Evolutionary conservation across 2,797 vertebrate genomes (phyloP).

Genomic region (Scomberomorus guttatus): DNA sequence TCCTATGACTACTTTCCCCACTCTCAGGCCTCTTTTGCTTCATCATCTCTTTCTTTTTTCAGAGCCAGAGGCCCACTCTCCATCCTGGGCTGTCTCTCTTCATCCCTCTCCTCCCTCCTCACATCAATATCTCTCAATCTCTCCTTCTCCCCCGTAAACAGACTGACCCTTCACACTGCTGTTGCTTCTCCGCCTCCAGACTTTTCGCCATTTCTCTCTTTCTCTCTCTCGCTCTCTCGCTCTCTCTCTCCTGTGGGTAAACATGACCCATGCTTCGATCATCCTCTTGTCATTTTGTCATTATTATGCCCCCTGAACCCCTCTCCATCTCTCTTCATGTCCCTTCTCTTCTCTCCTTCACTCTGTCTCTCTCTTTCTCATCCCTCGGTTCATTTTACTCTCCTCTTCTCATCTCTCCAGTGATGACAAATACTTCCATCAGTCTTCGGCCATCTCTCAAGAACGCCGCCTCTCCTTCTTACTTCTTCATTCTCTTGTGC

Average conservation of each 20-base stretch:
- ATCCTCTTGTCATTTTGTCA: conserved; percentile 81
- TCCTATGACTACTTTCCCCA: conserved; percentile 27
- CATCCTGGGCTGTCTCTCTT: conserved; percentile 66
- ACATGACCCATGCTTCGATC: conserved; percentile 80
- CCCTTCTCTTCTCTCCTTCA: conserved; percentile 32
- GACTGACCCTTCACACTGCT: conserved; percentile 76
- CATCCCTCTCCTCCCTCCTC: conserved; percentile 66
- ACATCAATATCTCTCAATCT: conserved; percentile 76
- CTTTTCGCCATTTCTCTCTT: conserved; percentile 25
- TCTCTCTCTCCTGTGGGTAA: conserved; percentile 76
- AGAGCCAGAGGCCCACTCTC: conserved; percentile 65
- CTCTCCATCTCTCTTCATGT: conserved; percentile 54
- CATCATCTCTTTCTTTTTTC: conserved; percentile 60
- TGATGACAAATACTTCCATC: conserved; percentile 71
- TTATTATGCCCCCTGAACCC: conserved; percentile 74
- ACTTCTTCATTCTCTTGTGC: conserved; percentile 46
- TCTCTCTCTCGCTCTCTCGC: conserved; percentile 54
- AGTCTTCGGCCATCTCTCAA: conserved; percentile 64
- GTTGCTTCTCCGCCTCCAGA: conserved; percentile 59
- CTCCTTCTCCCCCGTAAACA: conserved; percentile 64
- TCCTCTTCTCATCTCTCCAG: conserved; percentile 47
- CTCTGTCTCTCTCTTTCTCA: conserved; percentile 44
- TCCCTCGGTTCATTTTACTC: conserved; percentile 47
- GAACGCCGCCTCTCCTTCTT: conserved; percentile 38
- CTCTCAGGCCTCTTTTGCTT: conserved; percentile 55